Percentiles rank a stretch among this genome's conserved stretches.
These are phyloP conservation scores for Palythoa caribaeorum DNA, from an alignment of 92 coral and sea anemone genomes.

Conservation along the genomic window DNA sequence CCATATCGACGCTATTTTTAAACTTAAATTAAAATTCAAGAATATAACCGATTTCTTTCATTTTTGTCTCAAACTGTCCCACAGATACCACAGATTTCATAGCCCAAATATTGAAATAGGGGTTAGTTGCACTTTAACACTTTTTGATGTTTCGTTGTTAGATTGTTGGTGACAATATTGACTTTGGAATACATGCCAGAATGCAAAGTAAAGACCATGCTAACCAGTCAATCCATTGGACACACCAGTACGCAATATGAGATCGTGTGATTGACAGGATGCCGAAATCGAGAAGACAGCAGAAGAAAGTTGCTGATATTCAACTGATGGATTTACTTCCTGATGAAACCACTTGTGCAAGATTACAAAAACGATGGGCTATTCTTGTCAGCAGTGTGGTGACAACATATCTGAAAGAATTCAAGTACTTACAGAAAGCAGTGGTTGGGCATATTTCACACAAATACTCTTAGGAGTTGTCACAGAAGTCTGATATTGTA, in stretches of 20 bases:
- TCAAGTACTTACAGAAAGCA: constrained; percentile 28
- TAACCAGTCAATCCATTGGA: constrained; percentile 68
- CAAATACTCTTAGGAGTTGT: constrained; percentile 50
- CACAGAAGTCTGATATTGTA: constrained; percentile 59
- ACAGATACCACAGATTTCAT: too few relatives aligned
- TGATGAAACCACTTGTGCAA: constrained; percentile 37
- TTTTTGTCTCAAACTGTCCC: too few relatives aligned
- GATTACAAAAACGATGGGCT: constrained; percentile 58
- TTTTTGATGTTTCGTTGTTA: not conserved
- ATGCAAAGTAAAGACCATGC: constrained; percentile 55
- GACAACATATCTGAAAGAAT: constrained; percentile 41
- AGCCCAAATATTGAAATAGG: too few relatives aligned
- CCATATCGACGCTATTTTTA: too few relatives aligned
- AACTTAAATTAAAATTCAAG: too few relatives aligned
- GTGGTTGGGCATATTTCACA: constrained; percentile 53
- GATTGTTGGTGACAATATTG: constrained; percentile 58
- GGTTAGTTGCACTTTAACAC: too few relatives aligned
- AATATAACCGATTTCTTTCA: too few relatives aligned
- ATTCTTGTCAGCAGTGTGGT: constrained; percentile 46
- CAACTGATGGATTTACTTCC: constrained; percentile 55
- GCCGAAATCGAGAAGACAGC: constrained; percentile 24
- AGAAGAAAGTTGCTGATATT: constrained; percentile 45
- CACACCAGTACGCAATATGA: constrained; percentile 61
- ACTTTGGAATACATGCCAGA: constrained; percentile 63
- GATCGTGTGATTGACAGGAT: constrained; percentile 45